A percentile compares a stretch with the other conserved stretches of the same genome.
These are phyloP conservation scores for Micromys minutus DNA, from an alignment of 2,113 vertebrate species.

Conservation along the genomic window DNA sequence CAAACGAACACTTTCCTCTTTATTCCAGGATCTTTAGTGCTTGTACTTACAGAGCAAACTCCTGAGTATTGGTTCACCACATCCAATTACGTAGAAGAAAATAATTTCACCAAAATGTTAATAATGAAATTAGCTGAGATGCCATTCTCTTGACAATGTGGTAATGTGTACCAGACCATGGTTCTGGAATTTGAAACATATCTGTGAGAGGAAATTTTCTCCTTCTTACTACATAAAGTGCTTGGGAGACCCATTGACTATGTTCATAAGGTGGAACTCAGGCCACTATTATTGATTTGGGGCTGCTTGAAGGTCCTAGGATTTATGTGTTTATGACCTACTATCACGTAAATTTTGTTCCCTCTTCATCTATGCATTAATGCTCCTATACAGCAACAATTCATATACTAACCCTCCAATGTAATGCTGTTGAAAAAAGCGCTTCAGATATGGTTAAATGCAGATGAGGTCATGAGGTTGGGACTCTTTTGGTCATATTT, in stretches of 20 bases:
- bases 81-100: constrained; percentile 50
- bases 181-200: constrained; percentile 27
- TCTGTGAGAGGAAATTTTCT: not conserved
- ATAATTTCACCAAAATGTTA: constrained; percentile 60
- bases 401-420: not conserved
- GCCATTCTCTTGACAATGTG: constrained; percentile 24
- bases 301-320: not conserved
- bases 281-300: not conserved
- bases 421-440: not conserved
- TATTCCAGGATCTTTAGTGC: constrained; percentile 1
- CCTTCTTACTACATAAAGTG: not conserved
- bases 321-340: constrained; percentile 7
- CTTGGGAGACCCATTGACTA: not conserved
- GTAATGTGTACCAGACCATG: not conserved
- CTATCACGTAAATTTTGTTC: not conserved
- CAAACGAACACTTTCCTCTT: constrained; percentile 30
- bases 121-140: constrained; percentile 42
- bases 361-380: not conserved
- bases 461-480: not conserved
- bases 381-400: not conserved
- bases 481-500: not conserved
- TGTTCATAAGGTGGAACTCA: not conserved
- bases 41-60: constrained; percentile 60
- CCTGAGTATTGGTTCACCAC: constrained; percentile 39
- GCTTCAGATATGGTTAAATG: not conserved